Evolutionary conservation across 2,113 vertebrate genomes (phyloP).

Genomic region (Pelodiscus sinensis): DNA sequence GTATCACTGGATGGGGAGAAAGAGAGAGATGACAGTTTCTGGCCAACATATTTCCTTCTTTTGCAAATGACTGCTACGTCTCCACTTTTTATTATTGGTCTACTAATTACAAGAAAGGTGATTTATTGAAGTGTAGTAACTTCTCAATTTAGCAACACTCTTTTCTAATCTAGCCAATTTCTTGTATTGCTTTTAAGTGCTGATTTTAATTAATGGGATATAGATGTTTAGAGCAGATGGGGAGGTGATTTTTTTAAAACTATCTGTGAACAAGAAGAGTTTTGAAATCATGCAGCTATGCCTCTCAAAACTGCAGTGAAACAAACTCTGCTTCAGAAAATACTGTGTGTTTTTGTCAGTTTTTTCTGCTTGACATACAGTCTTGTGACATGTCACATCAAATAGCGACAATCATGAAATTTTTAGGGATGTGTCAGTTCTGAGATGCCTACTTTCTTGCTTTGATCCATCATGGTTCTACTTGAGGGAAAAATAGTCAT

Average conservation of each 20-base stretch:
- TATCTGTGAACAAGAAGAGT: conserved; percentile 27
- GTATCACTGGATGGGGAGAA: conserved; percentile 6
- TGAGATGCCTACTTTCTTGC: conserved; percentile 40
- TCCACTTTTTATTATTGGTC: conserved; percentile 37
- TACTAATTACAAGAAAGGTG: conserved; percentile 65
- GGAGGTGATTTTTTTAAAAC: conserved; percentile 46
- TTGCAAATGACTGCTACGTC: conserved; percentile 22
- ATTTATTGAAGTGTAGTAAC: conserved; percentile 69
- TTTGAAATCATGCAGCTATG: conserved; percentile 26
- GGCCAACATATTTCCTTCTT: conserved; percentile 11
- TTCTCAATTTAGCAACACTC: conserved; percentile 60
- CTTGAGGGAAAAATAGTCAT: conserved; percentile 64
- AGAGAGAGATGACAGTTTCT: conserved; percentile 21
- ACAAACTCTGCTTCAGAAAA: conserved; percentile 4
- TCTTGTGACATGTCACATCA: conserved; percentile 37
- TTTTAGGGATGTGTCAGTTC: conserved; percentile 53
- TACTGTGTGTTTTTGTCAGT: conserved; percentile 16
- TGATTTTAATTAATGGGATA: conserved; percentile 66
- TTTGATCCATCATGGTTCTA: conserved; percentile 43
- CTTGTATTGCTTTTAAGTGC: conserved; percentile 56
- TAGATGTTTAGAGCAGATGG: conserved; percentile 68
- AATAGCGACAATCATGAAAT: conserved; percentile 54
- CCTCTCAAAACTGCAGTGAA: conserved; percentile 21
- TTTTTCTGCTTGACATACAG: conserved; percentile 53
- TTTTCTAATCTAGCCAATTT: conserved; percentile 67